These are phyloP conservation scores for Bradypus variegatus DNA, from an alignment of 2,797 vertebrate species.

Conservation along the genomic window DNA sequence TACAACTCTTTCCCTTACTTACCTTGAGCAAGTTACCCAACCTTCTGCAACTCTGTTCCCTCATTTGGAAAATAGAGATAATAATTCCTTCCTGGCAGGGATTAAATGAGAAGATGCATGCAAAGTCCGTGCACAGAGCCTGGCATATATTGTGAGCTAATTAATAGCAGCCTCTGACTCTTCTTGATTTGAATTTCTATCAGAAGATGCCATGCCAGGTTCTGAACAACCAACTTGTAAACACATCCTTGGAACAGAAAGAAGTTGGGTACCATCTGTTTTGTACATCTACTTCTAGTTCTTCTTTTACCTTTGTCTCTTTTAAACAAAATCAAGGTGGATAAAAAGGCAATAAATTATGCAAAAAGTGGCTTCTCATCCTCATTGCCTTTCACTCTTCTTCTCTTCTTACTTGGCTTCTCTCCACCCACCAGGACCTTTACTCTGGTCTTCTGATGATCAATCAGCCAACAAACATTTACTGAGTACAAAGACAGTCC, in stretches of 20 bases:
- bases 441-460: background rate
- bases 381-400: no score
- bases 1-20: background rate
- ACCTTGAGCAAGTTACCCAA: background rate
- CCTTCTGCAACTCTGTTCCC: no score
- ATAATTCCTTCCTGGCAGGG: background rate
- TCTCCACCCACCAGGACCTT: background rate
- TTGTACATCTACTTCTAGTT: background rate
- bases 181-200: background rate
- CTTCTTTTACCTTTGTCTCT: background rate
- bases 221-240: background rate
- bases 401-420: background rate
- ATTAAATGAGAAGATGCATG: fast-evolving
- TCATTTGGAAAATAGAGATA: background rate
- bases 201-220: background rate
- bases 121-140: fast-evolving
- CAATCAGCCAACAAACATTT: background rate
- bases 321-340: background rate
- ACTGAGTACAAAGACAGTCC: background rate
- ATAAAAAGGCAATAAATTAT: background rate
- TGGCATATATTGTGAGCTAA: fast-evolving
- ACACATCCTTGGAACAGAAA: background rate
- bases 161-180: fast-evolving
- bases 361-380: background rate
- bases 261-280: background rate